Conservation (phyloP, 2,888 invertebrate genomes). For the Seira ritae region DNA sequence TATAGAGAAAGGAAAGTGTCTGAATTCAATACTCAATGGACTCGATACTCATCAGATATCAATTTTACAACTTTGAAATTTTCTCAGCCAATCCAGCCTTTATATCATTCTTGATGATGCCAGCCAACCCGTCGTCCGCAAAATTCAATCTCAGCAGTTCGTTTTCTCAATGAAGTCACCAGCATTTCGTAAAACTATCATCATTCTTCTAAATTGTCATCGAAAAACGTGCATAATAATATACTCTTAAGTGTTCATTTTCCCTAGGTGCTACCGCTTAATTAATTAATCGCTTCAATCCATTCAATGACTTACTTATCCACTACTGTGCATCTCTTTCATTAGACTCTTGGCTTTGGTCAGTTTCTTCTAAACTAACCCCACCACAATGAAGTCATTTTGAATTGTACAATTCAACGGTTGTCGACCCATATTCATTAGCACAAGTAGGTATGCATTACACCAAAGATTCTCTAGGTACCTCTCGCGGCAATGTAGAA, state of each 20-base stretch:
- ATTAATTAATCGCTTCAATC: conserved; percentile 53
- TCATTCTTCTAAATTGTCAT: conserved; percentile 47
- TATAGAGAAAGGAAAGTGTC: conserved; percentile 1
- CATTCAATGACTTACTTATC: conserved; percentile 36
- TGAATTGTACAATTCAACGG: conserved; percentile 12
- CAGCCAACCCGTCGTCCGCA: too few species aligned
- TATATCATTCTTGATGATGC: conserved; percentile 46
- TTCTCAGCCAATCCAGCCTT: conserved; percentile 33
- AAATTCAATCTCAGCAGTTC: too few species aligned
- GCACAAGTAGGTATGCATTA: conserved; percentile 42
- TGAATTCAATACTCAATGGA: too few species aligned
- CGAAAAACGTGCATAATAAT: conserved; percentile 31
- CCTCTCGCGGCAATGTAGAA: conserved; percentile 16
- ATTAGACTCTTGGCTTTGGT: background rate
- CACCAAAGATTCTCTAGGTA: too few species aligned
- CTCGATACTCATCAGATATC: conserved; percentile 13
- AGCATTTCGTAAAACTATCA: conserved; percentile 40
- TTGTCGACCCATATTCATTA: conserved; percentile 59
- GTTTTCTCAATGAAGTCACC: conserved; percentile 59
- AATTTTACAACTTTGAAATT: conserved; percentile 32
- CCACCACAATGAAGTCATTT: background rate
- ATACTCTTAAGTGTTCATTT: background rate
- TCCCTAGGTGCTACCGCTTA: conserved; percentile 34
- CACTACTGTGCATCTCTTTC: background rate
- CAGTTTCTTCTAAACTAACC: background rate